These are phyloP conservation scores for Phoenicopterus ruber DNA, from an alignment of 2,113 vertebrate genomes.

Conservation along the genomic window DNA sequence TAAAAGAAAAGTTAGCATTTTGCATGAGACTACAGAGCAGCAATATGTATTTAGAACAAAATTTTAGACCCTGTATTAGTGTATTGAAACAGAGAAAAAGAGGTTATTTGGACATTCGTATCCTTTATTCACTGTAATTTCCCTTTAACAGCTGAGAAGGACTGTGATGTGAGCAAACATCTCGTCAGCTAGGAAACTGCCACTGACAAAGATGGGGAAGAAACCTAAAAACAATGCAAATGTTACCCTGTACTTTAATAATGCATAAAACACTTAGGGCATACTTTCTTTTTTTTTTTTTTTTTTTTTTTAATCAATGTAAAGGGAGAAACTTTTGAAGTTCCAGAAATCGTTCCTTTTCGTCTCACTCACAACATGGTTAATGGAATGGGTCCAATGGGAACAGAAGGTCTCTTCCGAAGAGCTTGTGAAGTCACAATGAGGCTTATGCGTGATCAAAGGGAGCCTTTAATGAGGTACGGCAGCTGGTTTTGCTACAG, in stretches of 20 bases:
- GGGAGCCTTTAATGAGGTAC: slow-evolving; percentile 94
- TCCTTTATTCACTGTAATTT: neutral
- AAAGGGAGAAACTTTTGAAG: slow-evolving; percentile 96
- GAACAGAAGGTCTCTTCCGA: slow-evolving; percentile 94
- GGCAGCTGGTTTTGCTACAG: neutral
- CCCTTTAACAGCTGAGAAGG: neutral
- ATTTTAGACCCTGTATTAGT: neutral
- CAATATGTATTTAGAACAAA: neutral
- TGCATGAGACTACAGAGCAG: neutral
- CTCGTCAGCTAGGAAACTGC: neutral
- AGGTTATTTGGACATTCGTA: neutral
- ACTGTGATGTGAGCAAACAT: neutral
- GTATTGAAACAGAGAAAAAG: neutral
- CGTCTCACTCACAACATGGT: slow-evolving; percentile 98
- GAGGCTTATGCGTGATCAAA: slow-evolving; percentile 93
- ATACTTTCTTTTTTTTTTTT: neutral
- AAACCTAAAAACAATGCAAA: neutral
- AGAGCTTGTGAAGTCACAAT: slow-evolving; percentile 96
- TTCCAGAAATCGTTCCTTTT: slow-evolving; percentile 97
- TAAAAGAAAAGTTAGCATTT: neutral
- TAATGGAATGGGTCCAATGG: slow-evolving; percentile 98
- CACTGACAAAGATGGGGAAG: neutral
- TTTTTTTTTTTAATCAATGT: neutral
- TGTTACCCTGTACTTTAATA: neutral
- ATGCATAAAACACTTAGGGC: neutral